Evolutionary conservation across 2,797 vertebrate genomes (phyloP).

Genomic region (Aeoliscus strigatus): DNA sequence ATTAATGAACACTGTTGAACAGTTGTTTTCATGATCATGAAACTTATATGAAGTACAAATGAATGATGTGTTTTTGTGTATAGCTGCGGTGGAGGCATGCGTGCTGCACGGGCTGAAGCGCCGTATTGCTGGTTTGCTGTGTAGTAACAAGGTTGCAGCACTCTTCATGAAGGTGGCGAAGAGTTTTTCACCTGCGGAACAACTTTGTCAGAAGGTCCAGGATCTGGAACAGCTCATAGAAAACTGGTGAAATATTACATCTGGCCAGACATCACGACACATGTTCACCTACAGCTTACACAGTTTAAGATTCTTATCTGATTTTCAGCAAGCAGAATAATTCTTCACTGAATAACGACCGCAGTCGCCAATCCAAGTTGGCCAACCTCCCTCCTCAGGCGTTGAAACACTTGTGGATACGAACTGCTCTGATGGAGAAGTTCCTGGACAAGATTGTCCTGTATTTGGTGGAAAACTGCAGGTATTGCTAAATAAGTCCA

Average conservation of each 20-base stretch:
- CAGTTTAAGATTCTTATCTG: slow-evolving; percentile 3
- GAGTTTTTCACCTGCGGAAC: slow-evolving; percentile 86
- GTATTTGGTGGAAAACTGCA: slow-evolving; percentile 94
- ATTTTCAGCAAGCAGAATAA: slow-evolving; percentile 80
- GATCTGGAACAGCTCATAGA: slow-evolving; percentile 92
- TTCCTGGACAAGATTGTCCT: slow-evolving; percentile 94
- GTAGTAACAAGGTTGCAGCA: slow-evolving; percentile 94
- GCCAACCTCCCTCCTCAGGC: slow-evolving; percentile 87
- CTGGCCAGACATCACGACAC: background rate
- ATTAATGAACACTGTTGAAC: too few relatives aligned
- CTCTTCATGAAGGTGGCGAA: slow-evolving; percentile 95
- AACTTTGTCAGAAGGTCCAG: slow-evolving; percentile 91
- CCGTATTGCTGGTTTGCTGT: slow-evolving; percentile 90
- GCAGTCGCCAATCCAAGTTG: slow-evolving; percentile 75
- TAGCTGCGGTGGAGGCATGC: slow-evolving; percentile 93
- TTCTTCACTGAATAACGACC: slow-evolving; percentile 78
- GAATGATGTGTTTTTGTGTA: slow-evolving; percentile 29
- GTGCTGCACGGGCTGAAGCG: slow-evolving; percentile 87
- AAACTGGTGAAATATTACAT: slow-evolving; percentile 77
- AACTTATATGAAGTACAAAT: slow-evolving; percentile 10
- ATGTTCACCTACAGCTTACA: background rate
- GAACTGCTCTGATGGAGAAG: slow-evolving; percentile 94
- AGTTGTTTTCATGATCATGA: too few relatives aligned
- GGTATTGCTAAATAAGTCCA: slow-evolving; percentile 77
- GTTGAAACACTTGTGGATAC: slow-evolving; percentile 92